These are phyloP conservation scores for Prietella phreatophila DNA, from an alignment of 2,113 vertebrate species.

Conservation along the genomic window DNA sequence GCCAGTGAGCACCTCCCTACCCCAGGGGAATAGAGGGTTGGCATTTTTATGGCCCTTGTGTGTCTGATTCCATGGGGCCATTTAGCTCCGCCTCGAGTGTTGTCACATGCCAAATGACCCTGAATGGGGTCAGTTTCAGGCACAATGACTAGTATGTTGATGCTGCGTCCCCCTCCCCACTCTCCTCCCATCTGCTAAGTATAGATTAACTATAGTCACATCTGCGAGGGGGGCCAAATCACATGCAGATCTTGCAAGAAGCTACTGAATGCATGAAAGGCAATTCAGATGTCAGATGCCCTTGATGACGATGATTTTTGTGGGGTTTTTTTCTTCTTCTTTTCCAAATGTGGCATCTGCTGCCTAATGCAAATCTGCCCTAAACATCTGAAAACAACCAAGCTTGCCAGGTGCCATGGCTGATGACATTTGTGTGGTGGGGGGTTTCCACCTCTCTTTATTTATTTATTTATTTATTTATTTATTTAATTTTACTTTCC, in stretches of 20 bases:
- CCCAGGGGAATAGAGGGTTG: slow-evolving; percentile 55
- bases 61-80: slow-evolving; percentile 55
- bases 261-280: slow-evolving; percentile 50
- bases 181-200: slow-evolving; percentile 56
- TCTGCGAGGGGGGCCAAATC: slow-evolving; percentile 54
- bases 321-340: neutral
- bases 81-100: slow-evolving; percentile 61
- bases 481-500: neutral
- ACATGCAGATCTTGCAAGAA: slow-evolving; percentile 55
- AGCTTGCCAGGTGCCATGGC: slow-evolving; percentile 34
- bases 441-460: too few relatives aligned
- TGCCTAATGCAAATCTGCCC: slow-evolving; percentile 46
- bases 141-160: slow-evolving; percentile 64
- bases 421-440: neutral
- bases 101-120: slow-evolving; percentile 68
- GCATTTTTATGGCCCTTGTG: slow-evolving; percentile 61
- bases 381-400: slow-evolving; percentile 25
- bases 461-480: neutral
- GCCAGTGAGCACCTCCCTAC: slow-evolving; percentile 55
- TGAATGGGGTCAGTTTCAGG: slow-evolving; percentile 63
- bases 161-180: slow-evolving; percentile 49
- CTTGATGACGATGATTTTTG: slow-evolving; percentile 32
- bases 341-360: slow-evolving; percentile 47
- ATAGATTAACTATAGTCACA: slow-evolving; percentile 61
- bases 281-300: slow-evolving; percentile 53